phyloP scores from a whole-genome alignment of 2,113 vertebrate genomes.

The Neolamprologus fasciatus region DNA sequence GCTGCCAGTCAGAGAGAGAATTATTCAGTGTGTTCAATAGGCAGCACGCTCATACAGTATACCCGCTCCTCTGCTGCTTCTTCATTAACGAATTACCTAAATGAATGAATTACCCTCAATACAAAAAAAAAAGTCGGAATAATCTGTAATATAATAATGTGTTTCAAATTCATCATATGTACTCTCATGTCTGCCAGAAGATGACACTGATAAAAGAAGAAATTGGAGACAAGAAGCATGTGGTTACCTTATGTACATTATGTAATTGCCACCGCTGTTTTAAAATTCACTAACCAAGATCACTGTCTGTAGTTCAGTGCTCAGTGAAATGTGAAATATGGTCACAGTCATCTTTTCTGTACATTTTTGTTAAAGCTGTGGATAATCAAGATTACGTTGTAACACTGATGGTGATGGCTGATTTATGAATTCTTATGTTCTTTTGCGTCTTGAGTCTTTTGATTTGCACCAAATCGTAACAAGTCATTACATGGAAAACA shows the following conservation, averaged over 20 bases:
- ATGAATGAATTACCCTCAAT: not conserved
- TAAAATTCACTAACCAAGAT: not conserved
- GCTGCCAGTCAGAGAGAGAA: not conserved
- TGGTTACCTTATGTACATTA: not conserved
- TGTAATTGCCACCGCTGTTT: not conserved
- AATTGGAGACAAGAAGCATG: not conserved
- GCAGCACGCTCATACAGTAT: rapidly evolving
- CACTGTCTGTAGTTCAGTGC: not conserved
- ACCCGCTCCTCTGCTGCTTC: not conserved
- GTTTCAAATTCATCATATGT: not conserved
- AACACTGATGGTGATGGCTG: not conserved
- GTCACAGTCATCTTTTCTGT: not conserved
- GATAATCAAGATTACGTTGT: not conserved
- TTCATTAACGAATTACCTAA: not conserved
- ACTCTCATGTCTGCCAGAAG: not conserved
- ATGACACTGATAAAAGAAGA: not conserved
- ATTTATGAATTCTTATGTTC: not conserved
- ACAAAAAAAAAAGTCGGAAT: not conserved
- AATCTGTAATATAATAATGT: not conserved
- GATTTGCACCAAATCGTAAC: not conserved
- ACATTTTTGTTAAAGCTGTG: not conserved
- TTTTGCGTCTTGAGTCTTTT: not conserved
- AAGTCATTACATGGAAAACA: not conserved
- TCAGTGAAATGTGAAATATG: not conserved
- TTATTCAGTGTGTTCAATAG: not conserved